Conservation (phyloP, 2,888 invertebrate species). For the Xestia c-nigrum region DNA sequence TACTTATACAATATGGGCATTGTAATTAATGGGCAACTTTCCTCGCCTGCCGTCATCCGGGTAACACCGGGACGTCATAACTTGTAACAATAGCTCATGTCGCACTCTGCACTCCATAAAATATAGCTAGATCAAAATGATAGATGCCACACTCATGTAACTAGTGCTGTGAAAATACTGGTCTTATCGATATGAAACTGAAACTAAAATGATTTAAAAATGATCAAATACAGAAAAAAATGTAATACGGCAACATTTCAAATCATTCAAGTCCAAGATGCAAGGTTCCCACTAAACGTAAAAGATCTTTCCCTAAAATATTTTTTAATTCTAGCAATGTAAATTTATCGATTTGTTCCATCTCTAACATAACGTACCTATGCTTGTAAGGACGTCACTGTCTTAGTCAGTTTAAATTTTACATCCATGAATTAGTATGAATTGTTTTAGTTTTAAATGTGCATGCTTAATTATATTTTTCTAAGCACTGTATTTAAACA, state of each 20-base stretch:
- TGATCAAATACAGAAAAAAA: too few relatives aligned
- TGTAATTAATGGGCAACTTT: slow-evolving; percentile 8
- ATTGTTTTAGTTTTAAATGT: neutral
- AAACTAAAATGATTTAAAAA: neutral
- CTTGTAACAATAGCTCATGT: neutral
- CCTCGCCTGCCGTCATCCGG: neutral
- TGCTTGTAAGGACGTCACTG: neutral
- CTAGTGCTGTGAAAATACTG: neutral
- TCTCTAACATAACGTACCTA: neutral
- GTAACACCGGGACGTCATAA: slow-evolving; percentile 2
- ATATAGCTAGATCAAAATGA: neutral
- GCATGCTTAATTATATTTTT: neutral
- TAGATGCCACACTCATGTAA: neutral
- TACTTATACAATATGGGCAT: slow-evolving; percentile 13
- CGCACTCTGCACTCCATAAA: neutral
- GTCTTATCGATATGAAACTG: neutral
- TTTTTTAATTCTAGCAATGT: neutral
- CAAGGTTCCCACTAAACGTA: neutral
- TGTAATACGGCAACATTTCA: neutral
- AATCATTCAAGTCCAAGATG: neutral
- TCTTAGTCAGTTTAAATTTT: neutral
- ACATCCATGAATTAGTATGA: neutral
- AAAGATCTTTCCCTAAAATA: neutral
- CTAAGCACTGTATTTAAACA: neutral
- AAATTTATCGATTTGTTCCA: neutral